Evolutionary conservation across 2,888 invertebrate genomes (phyloP), one percentile per base, ranked within the genome.

Genomic region (Trachelus iudaicus): DNA sequence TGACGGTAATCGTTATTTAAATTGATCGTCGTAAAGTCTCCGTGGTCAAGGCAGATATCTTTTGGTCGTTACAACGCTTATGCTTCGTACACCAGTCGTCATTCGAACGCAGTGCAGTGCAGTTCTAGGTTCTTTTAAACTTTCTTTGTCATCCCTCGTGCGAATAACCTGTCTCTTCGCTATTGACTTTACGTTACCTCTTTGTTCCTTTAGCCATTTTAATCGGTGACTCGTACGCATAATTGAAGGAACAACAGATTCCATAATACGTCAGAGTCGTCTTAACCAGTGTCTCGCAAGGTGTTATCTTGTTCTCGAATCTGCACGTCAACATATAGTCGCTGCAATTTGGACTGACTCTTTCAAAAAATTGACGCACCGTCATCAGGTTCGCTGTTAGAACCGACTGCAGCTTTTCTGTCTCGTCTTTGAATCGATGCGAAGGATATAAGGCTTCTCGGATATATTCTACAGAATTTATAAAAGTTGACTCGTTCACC

Each of bases 201-300:
- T 1, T 23, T 15, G 1, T 56, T 56, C 23, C 56, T 56, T 56
- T 15, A 15, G 9, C 23, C 56, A 56, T 23, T 56, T 56, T 56
- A 56, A 56, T 56, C 23, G 9, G 56, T 23, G 56, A 9, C 23
- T 56, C 9, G 56, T 71, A 69, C 11, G 56, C 83, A 73, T 85
- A 84, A 77, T 88, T 87, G 75, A 89, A 85, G 6, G 87, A 83
- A 73, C 88, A 88, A 76, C 87, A 88, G 73, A 84, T 76, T 3
- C 86, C 87, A 73, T 83, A 83, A 33, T 82, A 79, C 3, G 88
- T 85, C 13, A 84, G 69, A 23, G 83, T 82, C 9, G 78, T 79
- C 30, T 81, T 74, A 40, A 87, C 78, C 11, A 86, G 40, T 9
- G 73, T 76, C 1, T 83, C 79, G 81, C 88, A 88, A 6, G 85